Conservation (phyloP, 2,888 invertebrate genomes). For the Vanessa cardui region DNA sequence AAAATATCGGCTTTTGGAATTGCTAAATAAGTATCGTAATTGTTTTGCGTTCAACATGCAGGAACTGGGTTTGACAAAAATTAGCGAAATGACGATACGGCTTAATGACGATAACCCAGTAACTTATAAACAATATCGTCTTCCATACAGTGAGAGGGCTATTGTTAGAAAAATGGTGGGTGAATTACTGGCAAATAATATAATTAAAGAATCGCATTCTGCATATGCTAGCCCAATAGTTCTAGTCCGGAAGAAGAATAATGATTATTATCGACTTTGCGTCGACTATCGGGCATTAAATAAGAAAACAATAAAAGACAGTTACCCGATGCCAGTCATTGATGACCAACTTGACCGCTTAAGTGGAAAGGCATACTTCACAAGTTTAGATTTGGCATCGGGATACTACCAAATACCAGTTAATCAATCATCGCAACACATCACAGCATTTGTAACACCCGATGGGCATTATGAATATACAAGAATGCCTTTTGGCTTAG, state of each 20-base stretch:
- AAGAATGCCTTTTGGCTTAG: slow-evolving; percentile 57
- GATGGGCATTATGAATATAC: slow-evolving; percentile 56
- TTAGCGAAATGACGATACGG: slow-evolving; percentile 31
- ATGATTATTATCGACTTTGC: slow-evolving; percentile 37
- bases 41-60: slow-evolving; percentile 30
- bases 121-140: not conserved
- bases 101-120: slow-evolving; percentile 26
- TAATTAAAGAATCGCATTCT: slow-evolving; percentile 39
- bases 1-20: not conserved
- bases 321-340: slow-evolving; percentile 42
- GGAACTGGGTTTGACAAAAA: slow-evolving; percentile 29
- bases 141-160: too few relatives aligned
- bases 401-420: slow-evolving; percentile 46
- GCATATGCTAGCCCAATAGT: slow-evolving; percentile 45
- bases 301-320: slow-evolving; percentile 37
- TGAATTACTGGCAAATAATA: slow-evolving; percentile 37
- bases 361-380: slow-evolving; percentile 31
- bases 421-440: slow-evolving; percentile 46
- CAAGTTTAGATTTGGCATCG: slow-evolving; percentile 36
- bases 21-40: slow-evolving; percentile 25
- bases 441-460: slow-evolving; percentile 57
- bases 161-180: too few relatives aligned
- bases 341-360: slow-evolving; percentile 39
- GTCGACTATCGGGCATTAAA: slow-evolving; percentile 43
- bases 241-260: slow-evolving; percentile 42